These are phyloP conservation scores for Melanerpes formicivorus DNA, from an alignment of 2,113 vertebrate genomes.

Conservation along the genomic window DNA sequence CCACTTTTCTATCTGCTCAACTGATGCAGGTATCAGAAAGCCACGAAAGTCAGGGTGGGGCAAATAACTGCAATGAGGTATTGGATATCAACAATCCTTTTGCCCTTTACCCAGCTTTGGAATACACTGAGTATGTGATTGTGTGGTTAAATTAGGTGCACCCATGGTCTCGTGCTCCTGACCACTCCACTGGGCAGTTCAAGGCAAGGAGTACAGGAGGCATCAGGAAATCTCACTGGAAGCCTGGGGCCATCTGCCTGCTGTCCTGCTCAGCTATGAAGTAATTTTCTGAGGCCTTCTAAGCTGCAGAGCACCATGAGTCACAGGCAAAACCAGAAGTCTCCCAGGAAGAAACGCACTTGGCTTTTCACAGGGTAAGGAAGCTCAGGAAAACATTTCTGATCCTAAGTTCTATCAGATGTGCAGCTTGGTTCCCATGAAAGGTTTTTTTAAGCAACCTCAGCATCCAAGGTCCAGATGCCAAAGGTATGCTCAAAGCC, in stretches of 20 bases:
- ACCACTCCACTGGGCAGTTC: not conserved
- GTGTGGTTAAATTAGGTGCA: not conserved
- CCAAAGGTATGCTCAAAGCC: not conserved
- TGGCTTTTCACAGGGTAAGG: not conserved
- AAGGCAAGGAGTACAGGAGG: not conserved
- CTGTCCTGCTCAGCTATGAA: not conserved
- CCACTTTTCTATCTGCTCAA: not conserved
- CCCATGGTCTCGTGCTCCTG: not conserved
- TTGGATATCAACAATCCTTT: not conserved
- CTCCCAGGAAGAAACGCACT: not conserved
- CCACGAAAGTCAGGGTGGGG: not conserved
- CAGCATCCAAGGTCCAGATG: rapidly evolving
- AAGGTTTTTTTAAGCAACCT: not conserved
- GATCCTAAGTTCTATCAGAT: not conserved
- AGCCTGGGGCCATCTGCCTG: not conserved
- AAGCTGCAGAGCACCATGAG: not conserved
- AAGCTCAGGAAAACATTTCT: not conserved
- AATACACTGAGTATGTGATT: not conserved
- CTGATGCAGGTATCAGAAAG: not conserved
- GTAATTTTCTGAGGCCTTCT: not conserved
- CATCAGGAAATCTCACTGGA: not conserved
- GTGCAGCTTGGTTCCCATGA: not conserved
- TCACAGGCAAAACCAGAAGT: not conserved
- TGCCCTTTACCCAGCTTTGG: not conserved
- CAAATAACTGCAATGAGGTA: not conserved